These are phyloP conservation scores for Agrotis segetum DNA, from an alignment of 2,888 invertebrate genomes.

Conservation along the genomic window DNA sequence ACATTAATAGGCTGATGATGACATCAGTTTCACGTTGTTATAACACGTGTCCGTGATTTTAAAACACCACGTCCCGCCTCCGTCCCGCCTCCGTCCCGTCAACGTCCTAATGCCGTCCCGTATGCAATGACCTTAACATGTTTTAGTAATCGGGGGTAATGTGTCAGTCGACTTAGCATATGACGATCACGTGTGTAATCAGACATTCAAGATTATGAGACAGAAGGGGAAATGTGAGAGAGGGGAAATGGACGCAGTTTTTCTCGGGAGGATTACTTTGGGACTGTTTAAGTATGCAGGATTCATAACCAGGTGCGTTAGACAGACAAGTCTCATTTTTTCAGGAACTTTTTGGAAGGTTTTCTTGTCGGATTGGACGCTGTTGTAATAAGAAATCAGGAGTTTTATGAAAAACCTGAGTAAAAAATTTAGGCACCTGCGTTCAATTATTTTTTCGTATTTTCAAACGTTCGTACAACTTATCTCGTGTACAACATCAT, in stretches of 20 bases:
- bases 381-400: neutral
- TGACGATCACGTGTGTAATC: constrained; percentile 50
- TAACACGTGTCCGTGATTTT: too few species aligned
- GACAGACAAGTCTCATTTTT: neutral
- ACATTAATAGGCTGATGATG: too few species aligned
- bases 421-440: neutral
- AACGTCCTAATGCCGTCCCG: too few species aligned
- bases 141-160: constrained; percentile 54
- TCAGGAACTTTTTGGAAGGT: neutral
- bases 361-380: neutral
- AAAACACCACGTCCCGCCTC: too few species aligned
- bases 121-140: constrained; percentile 21
- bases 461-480: too few species aligned
- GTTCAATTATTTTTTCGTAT: too few species aligned
- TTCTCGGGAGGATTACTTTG: neutral
- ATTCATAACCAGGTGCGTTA: neutral
- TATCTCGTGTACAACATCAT: too few species aligned
- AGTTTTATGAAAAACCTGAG: neutral
- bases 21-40: too few species aligned
- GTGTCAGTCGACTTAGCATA: constrained; percentile 26
- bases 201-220: constrained; percentile 44
- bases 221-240: constrained; percentile 14
- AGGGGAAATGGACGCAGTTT: neutral
- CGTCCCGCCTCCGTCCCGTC: too few species aligned
- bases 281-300: neutral